Base-by-base conservation (phyloP, 2,797 vertebrate genomes). In the Triplophysa yarkandensis region DNA sequence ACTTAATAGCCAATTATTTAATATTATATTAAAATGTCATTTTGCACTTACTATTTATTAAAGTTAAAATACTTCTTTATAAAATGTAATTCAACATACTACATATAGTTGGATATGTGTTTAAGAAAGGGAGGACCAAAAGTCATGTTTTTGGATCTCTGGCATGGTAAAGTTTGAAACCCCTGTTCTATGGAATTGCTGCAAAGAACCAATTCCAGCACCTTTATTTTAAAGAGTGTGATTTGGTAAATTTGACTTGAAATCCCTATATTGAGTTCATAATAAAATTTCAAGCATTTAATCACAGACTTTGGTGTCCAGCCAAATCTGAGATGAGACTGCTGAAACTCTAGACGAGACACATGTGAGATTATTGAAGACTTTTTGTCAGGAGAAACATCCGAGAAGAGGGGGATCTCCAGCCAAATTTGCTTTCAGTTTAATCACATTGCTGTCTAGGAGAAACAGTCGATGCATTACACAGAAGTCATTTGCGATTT, bases 391-490 rank as follows among this genome's bases (percentile, higher is more conserved):
- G 28, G 43, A 23, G 27, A 46, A 50, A 48, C 44, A 66, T 66
- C n/a, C n/a, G 63, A 19, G 28, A 32, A 66, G n/a, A 6, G 34
- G 7, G 3, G 14, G 11, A 66, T 28, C 28, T 34, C 17, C 6
- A 66, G n/a, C 17, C 43, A 46, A 46, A 46, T 55, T 55, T 55
- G 52, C 52, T 55, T 27, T 55, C 52, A 55, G 52, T 55, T 58
- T 58, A 58, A 58, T 58, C 27, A 10, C 55, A 58, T 58, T 19
- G 55, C 16, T 19, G 28, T 58, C 27, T 32, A 58, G 55, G 25
- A 27, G 25, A 55, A 55, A 55, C 23, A 28, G 25, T 55, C 52
- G 16, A 27, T 14, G 52, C 10, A 55, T 55, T 25, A 28, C 52
- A 14, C 2, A 19, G 28, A 57, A 3, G 8, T 34, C 9, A n/a